These are phyloP conservation scores for Mycteria americana DNA, from an alignment of 2,797 vertebrate genomes.

Conservation along the genomic window DNA sequence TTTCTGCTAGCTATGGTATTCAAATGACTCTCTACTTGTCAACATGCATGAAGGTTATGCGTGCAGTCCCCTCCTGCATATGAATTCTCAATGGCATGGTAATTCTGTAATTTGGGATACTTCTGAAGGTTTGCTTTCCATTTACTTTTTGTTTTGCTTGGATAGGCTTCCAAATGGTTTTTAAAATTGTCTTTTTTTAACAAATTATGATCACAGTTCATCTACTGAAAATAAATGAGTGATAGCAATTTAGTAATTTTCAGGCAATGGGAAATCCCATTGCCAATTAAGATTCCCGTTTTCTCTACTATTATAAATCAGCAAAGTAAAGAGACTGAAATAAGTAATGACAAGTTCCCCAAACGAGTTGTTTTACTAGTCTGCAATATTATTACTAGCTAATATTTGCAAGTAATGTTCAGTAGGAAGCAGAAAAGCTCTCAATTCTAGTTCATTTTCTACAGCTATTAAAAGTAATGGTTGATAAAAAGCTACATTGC, in stretches of 20 bases:
- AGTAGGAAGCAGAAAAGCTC: neutral
- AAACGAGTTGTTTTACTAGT: neutral
- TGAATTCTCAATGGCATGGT: neutral
- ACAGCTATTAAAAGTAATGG: neutral
- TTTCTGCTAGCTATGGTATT: neutral
- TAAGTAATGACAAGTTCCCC: neutral
- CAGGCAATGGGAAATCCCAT: neutral
- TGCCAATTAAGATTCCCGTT: constrained; percentile 10
- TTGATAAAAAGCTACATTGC: neutral
- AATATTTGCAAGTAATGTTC: constrained; percentile 17
- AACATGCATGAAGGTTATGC: fast-evolving
- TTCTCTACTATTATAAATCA: constrained; percentile 8
- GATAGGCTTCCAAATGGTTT: neutral
- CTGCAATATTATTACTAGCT: constrained; percentile 10
- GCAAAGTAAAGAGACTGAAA: constrained; percentile 13
- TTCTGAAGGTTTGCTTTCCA: constrained; percentile 23
- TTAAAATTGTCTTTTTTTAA: neutral
- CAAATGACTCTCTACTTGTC: neutral
- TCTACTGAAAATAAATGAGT: constrained; percentile 25
- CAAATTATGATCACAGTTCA: neutral
- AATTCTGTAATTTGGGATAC: neutral
- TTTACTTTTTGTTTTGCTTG: constrained; percentile 27
- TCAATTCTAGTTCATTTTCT: neutral
- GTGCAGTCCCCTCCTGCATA: neutral
- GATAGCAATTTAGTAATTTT: neutral